Evolutionary conservation across 2,797 vertebrate species (phyloP).

Genomic region (Oceanodroma leucorhoa): DNA sequence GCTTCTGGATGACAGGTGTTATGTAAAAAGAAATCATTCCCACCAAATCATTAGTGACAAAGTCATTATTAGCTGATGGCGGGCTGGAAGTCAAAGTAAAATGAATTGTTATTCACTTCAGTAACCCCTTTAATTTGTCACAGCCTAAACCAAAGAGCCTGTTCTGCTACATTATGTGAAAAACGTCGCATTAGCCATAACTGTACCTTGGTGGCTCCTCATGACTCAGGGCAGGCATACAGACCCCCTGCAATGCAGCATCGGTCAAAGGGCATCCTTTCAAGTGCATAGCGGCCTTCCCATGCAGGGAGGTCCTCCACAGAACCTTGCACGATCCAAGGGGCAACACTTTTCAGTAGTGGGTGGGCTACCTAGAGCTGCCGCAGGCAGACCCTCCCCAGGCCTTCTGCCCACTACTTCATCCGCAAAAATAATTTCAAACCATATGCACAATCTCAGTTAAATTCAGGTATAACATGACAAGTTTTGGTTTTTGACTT

Average conservation of each 20-base stretch:
- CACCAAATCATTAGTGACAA: slow-evolving; percentile 5
- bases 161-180: background rate
- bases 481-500: background rate
- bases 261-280: background rate
- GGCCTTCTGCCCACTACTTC: background rate
- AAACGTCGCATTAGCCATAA: fast-evolving
- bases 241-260: background rate
- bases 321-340: background rate
- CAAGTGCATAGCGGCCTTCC: fast-evolving
- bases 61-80: background rate
- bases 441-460: background rate
- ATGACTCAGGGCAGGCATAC: background rate
- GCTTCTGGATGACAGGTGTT: background rate
- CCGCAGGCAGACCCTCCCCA: background rate
- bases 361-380: fast-evolving
- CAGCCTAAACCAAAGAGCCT: background rate
- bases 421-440: background rate
- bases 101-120: background rate
- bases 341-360: background rate
- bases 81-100: slow-evolving; percentile 9
- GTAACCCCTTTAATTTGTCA: background rate
- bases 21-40: background rate
- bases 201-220: background rate
- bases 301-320: background rate
- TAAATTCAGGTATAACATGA: background rate